Evolutionary conservation across 2,797 vertebrate species (phyloP).

Genomic region (Hydrophis major): DNA sequence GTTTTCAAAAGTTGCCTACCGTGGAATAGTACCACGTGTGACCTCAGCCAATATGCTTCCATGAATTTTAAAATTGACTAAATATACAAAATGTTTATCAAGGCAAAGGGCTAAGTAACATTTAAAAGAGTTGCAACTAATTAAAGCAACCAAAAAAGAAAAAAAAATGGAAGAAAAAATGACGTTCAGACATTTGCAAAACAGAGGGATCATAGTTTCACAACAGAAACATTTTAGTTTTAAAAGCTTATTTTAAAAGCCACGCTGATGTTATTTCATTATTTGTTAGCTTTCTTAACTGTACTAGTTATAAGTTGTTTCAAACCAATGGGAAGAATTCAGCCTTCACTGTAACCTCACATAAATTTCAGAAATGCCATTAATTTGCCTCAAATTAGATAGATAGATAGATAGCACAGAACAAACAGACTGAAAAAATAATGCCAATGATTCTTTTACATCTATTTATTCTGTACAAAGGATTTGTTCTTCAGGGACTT

Average conservation of each 20-base stretch:
- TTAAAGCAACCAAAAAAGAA: not conserved
- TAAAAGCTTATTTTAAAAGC: not conserved
- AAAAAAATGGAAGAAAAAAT: not conserved
- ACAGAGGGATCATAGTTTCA: not conserved
- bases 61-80: not conserved
- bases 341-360: not conserved
- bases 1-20: not conserved
- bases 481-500: conserved; percentile 13
- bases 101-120: not conserved
- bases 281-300: not conserved
- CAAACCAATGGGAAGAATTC: not conserved
- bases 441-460: not conserved
- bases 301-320: not conserved
- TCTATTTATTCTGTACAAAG: not conserved
- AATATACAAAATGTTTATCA: not conserved
- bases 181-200: not conserved
- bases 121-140: not conserved
- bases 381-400: conserved; percentile 5
- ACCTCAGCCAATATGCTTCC: not conserved
- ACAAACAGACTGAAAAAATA: conserved; percentile 20
- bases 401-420: not conserved
- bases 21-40: not conserved
- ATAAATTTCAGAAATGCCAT: conserved; percentile 3
- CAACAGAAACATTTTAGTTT: not conserved
- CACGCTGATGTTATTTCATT: not conserved